Percentiles rank a stretch among this genome's conserved stretches.
These are phyloP conservation scores for Pseudopipra pipra DNA, from an alignment of 2,113 vertebrate genomes.

Conservation along the genomic window DNA sequence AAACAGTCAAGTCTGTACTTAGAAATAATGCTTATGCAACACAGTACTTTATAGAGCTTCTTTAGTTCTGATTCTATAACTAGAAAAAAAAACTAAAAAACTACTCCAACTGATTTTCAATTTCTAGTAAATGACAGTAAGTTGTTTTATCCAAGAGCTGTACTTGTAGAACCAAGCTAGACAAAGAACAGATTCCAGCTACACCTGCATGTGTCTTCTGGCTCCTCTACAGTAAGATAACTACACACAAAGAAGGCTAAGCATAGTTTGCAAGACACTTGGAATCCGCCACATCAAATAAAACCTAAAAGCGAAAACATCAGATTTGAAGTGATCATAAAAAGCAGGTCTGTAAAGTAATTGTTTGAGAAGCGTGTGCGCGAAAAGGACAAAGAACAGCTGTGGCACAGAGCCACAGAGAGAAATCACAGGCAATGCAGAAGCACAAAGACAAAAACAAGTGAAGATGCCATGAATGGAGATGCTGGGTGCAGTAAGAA, in stretches of 20 bases:
- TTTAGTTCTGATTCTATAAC: neutral
- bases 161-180: neutral
- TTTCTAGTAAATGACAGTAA: neutral
- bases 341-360: neutral
- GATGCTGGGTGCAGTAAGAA: neutral
- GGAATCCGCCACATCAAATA: neutral
- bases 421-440: neutral
- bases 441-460: neutral
- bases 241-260: neutral
- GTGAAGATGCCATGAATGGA: neutral
- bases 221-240: neutral
- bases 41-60: neutral
- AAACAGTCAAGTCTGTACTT: neutral
- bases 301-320: neutral
- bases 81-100: neutral
- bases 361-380: neutral
- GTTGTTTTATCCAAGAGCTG: neutral
- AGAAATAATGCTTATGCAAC: neutral
- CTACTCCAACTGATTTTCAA: neutral
- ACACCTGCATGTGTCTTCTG: neutral
- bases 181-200: neutral
- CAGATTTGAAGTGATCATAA: neutral
- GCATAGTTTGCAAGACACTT: neutral
- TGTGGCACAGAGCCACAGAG: neutral
- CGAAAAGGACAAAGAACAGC: conserved; percentile 15